These are phyloP conservation scores for Lepetodrilus schrolli DNA, from an alignment of 2,888 invertebrate genomes.

Conservation along the genomic window DNA sequence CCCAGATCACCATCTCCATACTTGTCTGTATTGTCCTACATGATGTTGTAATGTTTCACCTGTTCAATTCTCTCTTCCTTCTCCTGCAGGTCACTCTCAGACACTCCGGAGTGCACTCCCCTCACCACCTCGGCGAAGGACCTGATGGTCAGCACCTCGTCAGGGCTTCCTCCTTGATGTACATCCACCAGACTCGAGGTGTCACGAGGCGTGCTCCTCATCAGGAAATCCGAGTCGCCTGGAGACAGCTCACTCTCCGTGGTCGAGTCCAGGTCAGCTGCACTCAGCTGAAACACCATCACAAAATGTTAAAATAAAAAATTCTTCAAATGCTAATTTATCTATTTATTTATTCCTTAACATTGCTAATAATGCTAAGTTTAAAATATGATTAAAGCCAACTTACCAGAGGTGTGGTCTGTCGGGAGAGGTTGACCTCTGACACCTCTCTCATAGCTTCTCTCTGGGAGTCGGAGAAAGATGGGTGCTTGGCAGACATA, in stretches of 20 bases:
- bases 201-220: slow-evolving; percentile 18
- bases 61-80: slow-evolving; percentile 54
- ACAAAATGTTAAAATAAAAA: neutral
- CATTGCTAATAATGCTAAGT: neutral
- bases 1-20: no score
- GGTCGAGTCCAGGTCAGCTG: slow-evolving; percentile 14
- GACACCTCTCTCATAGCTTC: slow-evolving; percentile 26
- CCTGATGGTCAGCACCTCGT: slow-evolving; percentile 48
- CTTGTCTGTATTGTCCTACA: neutral
- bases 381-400: neutral
- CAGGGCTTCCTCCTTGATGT: slow-evolving; percentile 43
- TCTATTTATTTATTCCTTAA: no score
- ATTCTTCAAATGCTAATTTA: neutral
- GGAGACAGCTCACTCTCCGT: slow-evolving; percentile 17
- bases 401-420: slow-evolving; percentile 11
- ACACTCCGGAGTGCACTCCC: slow-evolving; percentile 32
- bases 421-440: neutral
- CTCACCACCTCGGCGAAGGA: slow-evolving; percentile 53
- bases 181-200: slow-evolving; percentile 28
- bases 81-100: slow-evolving; percentile 41
- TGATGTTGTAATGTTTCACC: slow-evolving; percentile 39
- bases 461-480: neutral
- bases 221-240: neutral
- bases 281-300: neutral
- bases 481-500: neutral